Evolutionary conservation across 2,797 vertebrate species (phyloP).

Genomic region (Euthynnus affinis): DNA sequence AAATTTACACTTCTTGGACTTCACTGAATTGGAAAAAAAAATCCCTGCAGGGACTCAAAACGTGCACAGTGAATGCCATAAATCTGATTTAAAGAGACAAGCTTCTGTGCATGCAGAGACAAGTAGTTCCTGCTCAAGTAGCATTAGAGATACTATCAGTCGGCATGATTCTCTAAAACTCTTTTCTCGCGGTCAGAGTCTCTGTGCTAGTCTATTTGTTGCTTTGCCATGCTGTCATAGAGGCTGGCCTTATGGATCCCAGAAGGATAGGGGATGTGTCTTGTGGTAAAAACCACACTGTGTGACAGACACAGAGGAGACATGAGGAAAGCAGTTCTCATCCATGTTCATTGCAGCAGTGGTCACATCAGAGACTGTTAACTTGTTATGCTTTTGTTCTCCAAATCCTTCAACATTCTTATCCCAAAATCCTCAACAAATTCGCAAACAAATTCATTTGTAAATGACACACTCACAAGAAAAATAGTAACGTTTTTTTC

Average conservation of each 20-base stretch:
- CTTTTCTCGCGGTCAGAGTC: constrained; percentile 47
- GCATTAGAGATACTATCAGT: constrained; percentile 29
- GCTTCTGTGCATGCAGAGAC: constrained; percentile 20
- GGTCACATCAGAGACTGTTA: constrained; percentile 76
- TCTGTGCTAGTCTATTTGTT: constrained; percentile 63
- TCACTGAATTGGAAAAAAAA: constrained; percentile 22
- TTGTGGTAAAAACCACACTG: constrained; percentile 84
- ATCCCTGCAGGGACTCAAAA: neutral
- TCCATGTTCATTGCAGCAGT: constrained; percentile 72
- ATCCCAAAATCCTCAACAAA: constrained; percentile 29
- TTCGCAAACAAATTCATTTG: constrained; percentile 47
- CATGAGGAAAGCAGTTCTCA: constrained; percentile 75
- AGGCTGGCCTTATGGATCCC: constrained; percentile 78
- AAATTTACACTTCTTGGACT: constrained; percentile 26
- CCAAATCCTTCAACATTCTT: constrained; percentile 28
- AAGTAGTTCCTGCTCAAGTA: constrained; percentile 15
- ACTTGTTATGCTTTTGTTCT: constrained; percentile 64
- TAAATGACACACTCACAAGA: constrained; percentile 23
- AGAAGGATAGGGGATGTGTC: constrained; percentile 77
- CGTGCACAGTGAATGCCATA: neutral
- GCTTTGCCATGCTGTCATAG: constrained; percentile 62
- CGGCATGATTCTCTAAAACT: constrained; percentile 34
- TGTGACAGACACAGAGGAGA: constrained; percentile 84
- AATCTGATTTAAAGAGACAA: constrained; percentile 21
- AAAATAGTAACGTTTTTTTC: constrained; percentile 34